These are phyloP conservation scores for Ranitomeya variabilis DNA, from an alignment of 2,113 vertebrate species.

Conservation along the genomic window DNA sequence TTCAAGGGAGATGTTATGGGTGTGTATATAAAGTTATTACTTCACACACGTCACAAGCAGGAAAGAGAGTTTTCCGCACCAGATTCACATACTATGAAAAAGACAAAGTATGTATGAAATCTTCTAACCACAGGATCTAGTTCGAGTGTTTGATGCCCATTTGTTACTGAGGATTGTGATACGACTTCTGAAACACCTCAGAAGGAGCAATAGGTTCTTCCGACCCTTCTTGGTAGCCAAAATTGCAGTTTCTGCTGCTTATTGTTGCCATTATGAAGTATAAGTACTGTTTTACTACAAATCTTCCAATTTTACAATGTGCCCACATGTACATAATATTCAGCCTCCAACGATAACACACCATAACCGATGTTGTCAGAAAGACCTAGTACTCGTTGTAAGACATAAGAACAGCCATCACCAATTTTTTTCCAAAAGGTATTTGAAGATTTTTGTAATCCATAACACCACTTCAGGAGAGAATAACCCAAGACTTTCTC, in stretches of 20 bases:
- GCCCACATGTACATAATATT: neutral
- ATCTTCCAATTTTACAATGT: neutral
- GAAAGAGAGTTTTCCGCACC: constrained; percentile 41
- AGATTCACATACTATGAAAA: neutral
- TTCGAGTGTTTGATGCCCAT: neutral
- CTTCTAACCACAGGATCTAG: neutral
- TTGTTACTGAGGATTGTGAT: constrained; percentile 4
- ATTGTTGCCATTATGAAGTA: neutral
- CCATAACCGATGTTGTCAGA: neutral
- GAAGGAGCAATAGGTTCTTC: constrained; percentile 3
- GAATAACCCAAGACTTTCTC: neutral
- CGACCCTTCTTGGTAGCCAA: neutral
- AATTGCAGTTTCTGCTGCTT: neutral
- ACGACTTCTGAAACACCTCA: neutral
- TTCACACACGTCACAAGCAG: constrained; percentile 68
- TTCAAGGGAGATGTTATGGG: constrained; percentile 56
- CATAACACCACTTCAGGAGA: neutral
- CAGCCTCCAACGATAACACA: neutral
- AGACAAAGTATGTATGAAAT: neutral
- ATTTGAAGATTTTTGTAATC: neutral
- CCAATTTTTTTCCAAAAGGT: neutral
- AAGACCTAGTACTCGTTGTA: neutral
- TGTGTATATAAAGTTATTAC: constrained; percentile 17
- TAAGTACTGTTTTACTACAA: neutral
- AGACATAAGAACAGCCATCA: neutral